Conservation (phyloP, 2,888 invertebrate genomes). For the Parnassius mnemosyne region DNA sequence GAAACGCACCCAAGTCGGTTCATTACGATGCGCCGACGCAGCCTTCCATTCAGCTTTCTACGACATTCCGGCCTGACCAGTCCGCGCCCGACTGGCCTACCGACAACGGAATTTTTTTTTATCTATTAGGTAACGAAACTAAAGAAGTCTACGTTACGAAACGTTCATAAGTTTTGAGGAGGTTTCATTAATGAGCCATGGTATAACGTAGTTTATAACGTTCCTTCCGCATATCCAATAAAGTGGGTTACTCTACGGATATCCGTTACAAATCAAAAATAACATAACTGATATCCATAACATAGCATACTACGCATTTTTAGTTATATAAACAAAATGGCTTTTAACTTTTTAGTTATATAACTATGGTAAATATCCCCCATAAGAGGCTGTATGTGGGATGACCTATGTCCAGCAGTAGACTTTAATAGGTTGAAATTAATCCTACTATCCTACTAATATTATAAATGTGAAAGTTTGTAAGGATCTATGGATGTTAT, state of each 20-base stretch:
- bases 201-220: neutral
- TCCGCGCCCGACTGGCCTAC: constrained; percentile 34
- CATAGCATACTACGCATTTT: neutral
- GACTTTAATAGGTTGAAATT: no score
- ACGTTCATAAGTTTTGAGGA: neutral
- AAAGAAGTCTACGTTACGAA: constrained; percentile 14
- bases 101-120: constrained; percentile 4
- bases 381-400: no score
- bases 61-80: constrained; percentile 58
- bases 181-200: neutral
- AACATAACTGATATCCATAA: neutral
- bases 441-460: no score
- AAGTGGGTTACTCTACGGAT: neutral
- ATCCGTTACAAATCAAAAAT: neutral
- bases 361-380: no score
- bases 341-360: no score
- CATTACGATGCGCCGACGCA: constrained; percentile 41
- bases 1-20: constrained; percentile 33
- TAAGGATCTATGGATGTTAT: no score
- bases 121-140: constrained; percentile 23
- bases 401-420: no score
- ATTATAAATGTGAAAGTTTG: no score
- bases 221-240: no score
- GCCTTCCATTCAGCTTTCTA: constrained; percentile 51
- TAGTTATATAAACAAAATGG: neutral